Evolutionary conservation across 2,888 invertebrate species (phyloP), one percentile per base, ranked within the genome.

Genomic region (Dinocampus coccinellae): DNA sequence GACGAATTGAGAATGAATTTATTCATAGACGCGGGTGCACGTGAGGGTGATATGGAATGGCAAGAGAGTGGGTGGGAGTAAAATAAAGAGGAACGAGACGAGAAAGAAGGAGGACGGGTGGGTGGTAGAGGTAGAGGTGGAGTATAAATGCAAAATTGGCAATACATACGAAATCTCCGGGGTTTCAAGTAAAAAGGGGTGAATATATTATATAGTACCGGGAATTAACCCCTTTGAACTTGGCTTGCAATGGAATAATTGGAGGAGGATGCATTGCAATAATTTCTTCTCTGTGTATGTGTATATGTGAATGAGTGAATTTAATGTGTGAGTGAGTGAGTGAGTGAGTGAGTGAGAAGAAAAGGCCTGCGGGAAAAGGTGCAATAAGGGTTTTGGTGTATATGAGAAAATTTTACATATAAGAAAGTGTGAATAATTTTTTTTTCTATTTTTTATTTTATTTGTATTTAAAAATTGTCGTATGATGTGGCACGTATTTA

Each of bases 91-190:
- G n/a, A n/a, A n/a, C n/a, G n/a, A n/a, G n/a, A n/a, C n/a, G n/a
- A n/a, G n/a, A n/a, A n/a, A n/a, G n/a, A n/a, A n/a, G n/a, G n/a
- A n/a, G n/a, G n/a, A n/a, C 16, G 36, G 39, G 60, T 26, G 42
- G 22, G 55, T 58, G 72, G 74, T 72, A 73, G 62, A 24, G 74
- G 76, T 71, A 71, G 72, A 70, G 69, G 73, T 65, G 78, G 83
- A 78, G 84, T 84, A 83, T 86, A 87, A 87, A 87, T 87, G 86
- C 87, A 87, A 87, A 87, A 87, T 87, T 87, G 87, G 84, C 87
- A 87, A 87, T 87, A 87, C 87, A 87, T 87, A 87, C 86, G 86
- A 87, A 87, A 87, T 87, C 85, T 86, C 85, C 84, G 83, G 81
- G 85, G 83, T 84, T 77, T 86, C 83, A 82, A 83, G 87, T 87